A percentile compares a stretch with the other conserved stretches of the same genome.
Evolutionary conservation across 2,888 invertebrate species (phyloP).

Genomic region (Leptura quadrifasciata): DNA sequence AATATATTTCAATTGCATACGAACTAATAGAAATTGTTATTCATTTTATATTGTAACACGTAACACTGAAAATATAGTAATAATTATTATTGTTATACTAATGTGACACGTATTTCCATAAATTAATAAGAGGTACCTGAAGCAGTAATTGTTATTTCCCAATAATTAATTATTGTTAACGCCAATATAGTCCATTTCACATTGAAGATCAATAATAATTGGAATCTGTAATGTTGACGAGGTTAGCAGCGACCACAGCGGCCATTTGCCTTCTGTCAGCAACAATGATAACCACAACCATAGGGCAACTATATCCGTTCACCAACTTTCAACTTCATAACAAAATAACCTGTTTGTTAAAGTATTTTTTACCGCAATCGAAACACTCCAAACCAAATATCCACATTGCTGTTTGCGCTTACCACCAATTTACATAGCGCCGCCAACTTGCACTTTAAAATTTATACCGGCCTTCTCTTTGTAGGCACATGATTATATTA

Average conservation of each 20-base stretch:
- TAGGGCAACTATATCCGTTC: conserved; percentile 40
- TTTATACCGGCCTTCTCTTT: conserved; percentile 22
- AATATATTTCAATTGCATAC: neutral
- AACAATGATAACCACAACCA: conserved; percentile 50
- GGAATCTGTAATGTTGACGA: conserved; percentile 41
- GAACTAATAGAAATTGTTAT: no score
- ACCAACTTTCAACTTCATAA: conserved; percentile 36
- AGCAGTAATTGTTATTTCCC: conserved; percentile 22
- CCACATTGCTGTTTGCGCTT: conserved; percentile 21
- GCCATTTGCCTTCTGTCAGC: conserved; percentile 56
- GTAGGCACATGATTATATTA: conserved; percentile 16
- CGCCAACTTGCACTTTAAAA: conserved; percentile 21
- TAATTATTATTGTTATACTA: no score
- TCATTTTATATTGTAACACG: no score
- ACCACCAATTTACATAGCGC: conserved; percentile 16
- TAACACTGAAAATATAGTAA: no score
- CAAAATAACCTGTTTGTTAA: conserved; percentile 34
- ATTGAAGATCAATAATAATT: conserved; percentile 36
- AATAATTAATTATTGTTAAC: conserved; percentile 31
- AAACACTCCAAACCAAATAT: conserved; percentile 29
- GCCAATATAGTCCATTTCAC: conserved; percentile 19
- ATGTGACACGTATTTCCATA: no score
- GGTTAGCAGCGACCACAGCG: conserved; percentile 48
- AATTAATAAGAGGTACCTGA: neutral
- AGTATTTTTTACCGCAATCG: conserved; percentile 33